Percentiles rank a stretch among this genome's conserved stretches.
phyloP scores from a whole-genome alignment of 2,113 vertebrate species.

The Rynchops niger region DNA sequence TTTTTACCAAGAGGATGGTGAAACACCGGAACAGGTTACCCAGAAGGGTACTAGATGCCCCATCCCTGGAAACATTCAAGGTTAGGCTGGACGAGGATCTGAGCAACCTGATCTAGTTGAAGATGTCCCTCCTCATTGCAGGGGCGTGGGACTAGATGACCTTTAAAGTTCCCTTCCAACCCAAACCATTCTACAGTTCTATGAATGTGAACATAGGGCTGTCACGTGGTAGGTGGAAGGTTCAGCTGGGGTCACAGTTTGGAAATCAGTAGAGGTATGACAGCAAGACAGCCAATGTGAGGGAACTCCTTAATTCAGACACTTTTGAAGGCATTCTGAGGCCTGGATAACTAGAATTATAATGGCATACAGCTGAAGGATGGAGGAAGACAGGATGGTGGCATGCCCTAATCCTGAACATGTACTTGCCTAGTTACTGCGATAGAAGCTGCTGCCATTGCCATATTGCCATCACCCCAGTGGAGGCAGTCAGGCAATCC shows the following conservation, averaged over 20 bases:
- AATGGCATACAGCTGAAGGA: neutral
- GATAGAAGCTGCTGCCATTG: neutral
- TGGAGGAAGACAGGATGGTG: neutral
- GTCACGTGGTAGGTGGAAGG: neutral
- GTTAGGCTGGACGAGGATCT: neutral
- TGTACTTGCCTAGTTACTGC: fast-evolving
- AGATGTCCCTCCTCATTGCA: neutral
- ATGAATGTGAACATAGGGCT: neutral
- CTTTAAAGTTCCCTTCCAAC: neutral
- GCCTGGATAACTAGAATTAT: neutral
- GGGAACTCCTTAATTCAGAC: neutral
- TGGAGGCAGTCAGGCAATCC: neutral
- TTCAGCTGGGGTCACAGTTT: neutral
- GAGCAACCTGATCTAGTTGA: neutral
- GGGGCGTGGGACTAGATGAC: neutral
- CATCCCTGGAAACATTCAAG: neutral
- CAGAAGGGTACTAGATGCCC: neutral
- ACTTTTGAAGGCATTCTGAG: neutral
- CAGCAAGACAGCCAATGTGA: neutral
- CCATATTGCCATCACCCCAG: neutral
- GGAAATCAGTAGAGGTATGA: neutral
- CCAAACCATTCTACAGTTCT: neutral
- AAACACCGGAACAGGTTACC: neutral
- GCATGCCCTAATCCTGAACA: neutral
- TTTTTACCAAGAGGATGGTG: neutral